Evolutionary conservation across 1,140 invertebrate species (phyloP).

Genomic region (Drosophila ironensis): DNA sequence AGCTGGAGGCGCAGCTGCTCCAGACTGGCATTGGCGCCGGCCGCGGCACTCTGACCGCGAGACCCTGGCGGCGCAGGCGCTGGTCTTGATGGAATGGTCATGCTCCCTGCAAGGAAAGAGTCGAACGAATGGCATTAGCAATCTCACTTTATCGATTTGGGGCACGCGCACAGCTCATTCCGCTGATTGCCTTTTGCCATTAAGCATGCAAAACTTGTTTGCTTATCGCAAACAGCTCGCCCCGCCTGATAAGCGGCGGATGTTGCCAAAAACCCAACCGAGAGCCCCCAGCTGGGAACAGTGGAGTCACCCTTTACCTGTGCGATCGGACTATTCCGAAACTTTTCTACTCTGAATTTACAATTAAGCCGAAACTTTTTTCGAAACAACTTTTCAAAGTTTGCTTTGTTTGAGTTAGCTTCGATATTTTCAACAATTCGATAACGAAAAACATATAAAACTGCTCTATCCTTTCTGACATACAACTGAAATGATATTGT

Average conservation of each 20-base stretch:
- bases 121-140: not conserved
- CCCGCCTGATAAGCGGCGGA: conserved; percentile 5
- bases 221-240: conserved; percentile 7
- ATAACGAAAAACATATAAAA: too few species aligned
- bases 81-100: conserved; percentile 81
- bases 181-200: conserved; percentile 5
- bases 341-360: conserved; percentile 26
- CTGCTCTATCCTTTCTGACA: too few species aligned
- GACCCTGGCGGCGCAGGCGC: conserved; percentile 79
- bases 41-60: conserved; percentile 62
- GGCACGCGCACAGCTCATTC: not conserved
- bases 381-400: not conserved
- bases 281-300: not conserved
- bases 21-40: conserved; percentile 71
- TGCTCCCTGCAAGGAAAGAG: conserved; percentile 37
- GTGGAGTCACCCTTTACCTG: conserved; percentile 10
- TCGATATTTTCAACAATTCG: too few species aligned
- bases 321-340: not conserved
- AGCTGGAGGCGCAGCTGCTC: conserved; percentile 71
- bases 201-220: conserved; percentile 21
- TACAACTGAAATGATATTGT: too few species aligned
- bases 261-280: not conserved
- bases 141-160: not conserved
- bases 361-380: conserved; percentile 2
- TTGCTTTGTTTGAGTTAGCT: not conserved